Evolutionary conservation across 2,797 vertebrate genomes (phyloP).

Genomic region (Arctocebus calabarensis): DNA sequence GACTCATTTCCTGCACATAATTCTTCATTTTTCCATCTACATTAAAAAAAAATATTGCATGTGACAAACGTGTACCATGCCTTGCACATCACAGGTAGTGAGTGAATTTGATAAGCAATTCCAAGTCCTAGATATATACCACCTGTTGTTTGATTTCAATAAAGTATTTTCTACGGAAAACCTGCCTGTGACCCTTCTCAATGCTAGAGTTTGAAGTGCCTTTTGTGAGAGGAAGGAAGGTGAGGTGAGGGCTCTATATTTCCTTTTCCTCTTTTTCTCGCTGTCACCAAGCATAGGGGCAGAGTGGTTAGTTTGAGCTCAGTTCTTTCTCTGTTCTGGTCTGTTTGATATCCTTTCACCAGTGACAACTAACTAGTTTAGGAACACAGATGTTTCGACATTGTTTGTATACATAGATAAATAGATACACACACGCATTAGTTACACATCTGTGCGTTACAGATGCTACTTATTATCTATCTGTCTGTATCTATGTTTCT

Average conservation of each 20-base stretch:
- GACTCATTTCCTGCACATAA: conserved; percentile 54
- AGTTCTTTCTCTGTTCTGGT: neutral
- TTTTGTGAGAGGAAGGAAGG: neutral
- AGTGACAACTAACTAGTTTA: neutral
- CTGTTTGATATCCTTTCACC: neutral
- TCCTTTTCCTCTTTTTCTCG: neutral
- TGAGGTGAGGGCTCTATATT: fast-evolving
- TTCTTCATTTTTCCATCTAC: conserved; percentile 49
- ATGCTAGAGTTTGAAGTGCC: neutral
- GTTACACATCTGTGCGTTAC: neutral
- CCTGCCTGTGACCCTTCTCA: neutral
- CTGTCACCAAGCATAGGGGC: fast-evolving
- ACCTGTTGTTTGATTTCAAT: neutral
- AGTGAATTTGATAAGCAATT: neutral
- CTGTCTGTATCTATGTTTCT: neutral
- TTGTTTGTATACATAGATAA: neutral
- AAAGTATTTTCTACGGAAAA: neutral
- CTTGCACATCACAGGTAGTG: no score
- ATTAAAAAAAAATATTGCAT: neutral
- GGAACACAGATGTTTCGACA: neutral
- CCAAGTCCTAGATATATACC: neutral
- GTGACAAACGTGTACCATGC: neutral
- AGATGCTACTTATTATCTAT: neutral
- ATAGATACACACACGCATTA: no score
- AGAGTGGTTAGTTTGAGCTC: neutral